Evolutionary conservation across 2,888 invertebrate species (phyloP), one percentile per base, ranked within the genome.

Genomic region (Rugalucina vietnamica): DNA sequence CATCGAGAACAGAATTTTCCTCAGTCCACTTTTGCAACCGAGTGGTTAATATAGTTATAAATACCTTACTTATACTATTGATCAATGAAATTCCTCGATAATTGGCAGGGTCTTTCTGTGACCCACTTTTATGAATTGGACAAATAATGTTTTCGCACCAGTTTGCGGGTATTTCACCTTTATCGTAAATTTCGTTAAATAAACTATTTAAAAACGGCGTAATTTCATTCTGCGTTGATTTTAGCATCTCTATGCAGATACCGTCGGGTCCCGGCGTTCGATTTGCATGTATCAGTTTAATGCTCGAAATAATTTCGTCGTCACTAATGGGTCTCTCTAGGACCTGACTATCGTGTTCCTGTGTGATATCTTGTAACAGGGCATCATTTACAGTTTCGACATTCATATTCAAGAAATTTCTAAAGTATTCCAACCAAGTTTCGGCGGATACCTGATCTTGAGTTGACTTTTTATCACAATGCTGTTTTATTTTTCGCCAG

Each of bases 251-350:
- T 34, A 27, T n/a, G 39, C 50, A 49, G 10, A 80, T 50, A 24
- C 75, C 80, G 70, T 77, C 77, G 8, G 77, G 75, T 36, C 75
- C 74, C 39, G 80, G 57, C 18, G 77, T 39, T 76, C 37, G 34
- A 65, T 65, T 76, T 27, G 60, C 37, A 37, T 65, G 60, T 37
- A 76, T 18, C 29, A 65, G 65, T 65, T 60, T 60, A 34, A 76
- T 37, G 65, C 76, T 76, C 18, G 37, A 24, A 39, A 37, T 76
- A 27, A 76, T 65, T 65, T 76, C 76, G 10, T 76, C 39, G 34
- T 76, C 32, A 12, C 27, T 54, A 27, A 76, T 76, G 14, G 37
- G 54, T 54, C 54, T 54, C 3, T 54, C 54, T 21, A 54, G 4
- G 21, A n/a, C 54, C 4, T 54, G 8, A 21, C 12, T 54, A 4